A percentile compares a stretch with the other conserved stretches of the same genome.
Conservation (phyloP, 2,888 invertebrate genomes). For the Clunio marinus region DNA sequence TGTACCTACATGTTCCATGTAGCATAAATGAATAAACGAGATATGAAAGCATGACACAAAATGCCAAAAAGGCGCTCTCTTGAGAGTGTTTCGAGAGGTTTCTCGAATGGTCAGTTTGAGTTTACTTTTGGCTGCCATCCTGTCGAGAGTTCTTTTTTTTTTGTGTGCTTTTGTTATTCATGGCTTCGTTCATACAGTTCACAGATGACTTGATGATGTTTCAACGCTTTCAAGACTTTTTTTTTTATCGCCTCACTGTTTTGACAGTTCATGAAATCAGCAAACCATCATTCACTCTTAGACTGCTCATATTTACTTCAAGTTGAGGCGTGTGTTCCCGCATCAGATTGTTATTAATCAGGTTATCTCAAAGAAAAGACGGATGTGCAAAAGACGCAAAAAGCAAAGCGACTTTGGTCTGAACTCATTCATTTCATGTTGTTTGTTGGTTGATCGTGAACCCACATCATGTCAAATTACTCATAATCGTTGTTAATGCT, state of each 20-base stretch:
- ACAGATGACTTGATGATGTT: background rate
- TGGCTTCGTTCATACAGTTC: background rate
- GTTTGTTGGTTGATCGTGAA: background rate
- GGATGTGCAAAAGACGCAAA: background rate
- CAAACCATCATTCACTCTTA: background rate
- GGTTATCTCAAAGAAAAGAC: background rate
- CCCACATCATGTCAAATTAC: conserved; percentile 9
- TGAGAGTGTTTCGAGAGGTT: background rate
- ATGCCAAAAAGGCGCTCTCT: background rate
- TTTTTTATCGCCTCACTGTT: background rate
- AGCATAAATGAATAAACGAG: background rate
- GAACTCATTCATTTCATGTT: background rate
- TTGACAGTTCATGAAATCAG: background rate
- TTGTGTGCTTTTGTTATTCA: background rate
- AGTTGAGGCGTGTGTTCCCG: background rate
- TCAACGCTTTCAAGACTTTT: conserved; percentile 11
- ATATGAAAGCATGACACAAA: background rate
- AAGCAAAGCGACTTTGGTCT: background rate
- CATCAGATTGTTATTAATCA: background rate
- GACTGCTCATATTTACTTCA: background rate
- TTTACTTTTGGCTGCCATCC: conserved; percentile 1
- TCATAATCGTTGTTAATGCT: background rate
- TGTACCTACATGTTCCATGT: background rate
- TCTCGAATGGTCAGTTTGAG: background rate
- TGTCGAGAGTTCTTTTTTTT: background rate